These are phyloP conservation scores for Dryococelus australis DNA, from an alignment of 2,888 invertebrate species.

Conservation along the genomic window DNA sequence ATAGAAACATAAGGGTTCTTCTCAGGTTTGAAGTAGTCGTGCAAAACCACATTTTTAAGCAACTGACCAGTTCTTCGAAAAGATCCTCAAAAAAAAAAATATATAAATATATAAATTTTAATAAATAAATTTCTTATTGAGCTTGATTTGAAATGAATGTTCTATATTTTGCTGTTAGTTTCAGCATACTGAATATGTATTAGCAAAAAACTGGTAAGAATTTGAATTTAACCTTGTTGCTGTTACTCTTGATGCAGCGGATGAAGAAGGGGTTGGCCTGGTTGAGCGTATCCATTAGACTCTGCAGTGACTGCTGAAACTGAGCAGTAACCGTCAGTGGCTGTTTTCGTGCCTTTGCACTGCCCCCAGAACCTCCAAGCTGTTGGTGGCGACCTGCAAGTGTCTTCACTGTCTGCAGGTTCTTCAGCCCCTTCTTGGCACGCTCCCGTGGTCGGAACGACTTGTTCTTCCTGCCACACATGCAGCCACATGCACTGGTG, in stretches of 20 bases:
- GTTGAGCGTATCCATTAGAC: slow-evolving; percentile 92
- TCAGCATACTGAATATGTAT: too few relatives aligned
- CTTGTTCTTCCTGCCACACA: slow-evolving; percentile 81
- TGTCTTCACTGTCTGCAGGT: slow-evolving; percentile 91
- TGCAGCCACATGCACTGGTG: not conserved
- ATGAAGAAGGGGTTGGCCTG: slow-evolving; percentile 88
- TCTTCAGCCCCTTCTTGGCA: slow-evolving; percentile 86
- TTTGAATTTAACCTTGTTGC: slow-evolving; percentile 71
- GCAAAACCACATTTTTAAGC: too few relatives aligned
- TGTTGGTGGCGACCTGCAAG: slow-evolving; percentile 76
- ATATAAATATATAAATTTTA: too few relatives aligned
- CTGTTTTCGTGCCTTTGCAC: slow-evolving; percentile 73
- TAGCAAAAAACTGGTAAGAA: too few relatives aligned
- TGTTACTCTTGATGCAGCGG: slow-evolving; percentile 95
- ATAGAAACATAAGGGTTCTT: too few relatives aligned
- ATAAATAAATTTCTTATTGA: too few relatives aligned
- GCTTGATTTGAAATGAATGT: too few relatives aligned
- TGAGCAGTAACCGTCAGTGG: slow-evolving; percentile 94
- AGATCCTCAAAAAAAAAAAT: too few relatives aligned
- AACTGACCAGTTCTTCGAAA: too few relatives aligned
- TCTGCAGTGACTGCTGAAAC: slow-evolving; percentile 91
- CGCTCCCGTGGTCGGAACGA: slow-evolving; percentile 88
- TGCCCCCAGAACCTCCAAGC: slow-evolving; percentile 53
- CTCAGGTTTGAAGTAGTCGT: too few relatives aligned
- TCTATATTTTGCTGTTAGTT: too few relatives aligned